These are phyloP conservation scores for Chaenocephalus aceratus DNA, from an alignment of 2,113 vertebrate genomes.

Conservation along the genomic window DNA sequence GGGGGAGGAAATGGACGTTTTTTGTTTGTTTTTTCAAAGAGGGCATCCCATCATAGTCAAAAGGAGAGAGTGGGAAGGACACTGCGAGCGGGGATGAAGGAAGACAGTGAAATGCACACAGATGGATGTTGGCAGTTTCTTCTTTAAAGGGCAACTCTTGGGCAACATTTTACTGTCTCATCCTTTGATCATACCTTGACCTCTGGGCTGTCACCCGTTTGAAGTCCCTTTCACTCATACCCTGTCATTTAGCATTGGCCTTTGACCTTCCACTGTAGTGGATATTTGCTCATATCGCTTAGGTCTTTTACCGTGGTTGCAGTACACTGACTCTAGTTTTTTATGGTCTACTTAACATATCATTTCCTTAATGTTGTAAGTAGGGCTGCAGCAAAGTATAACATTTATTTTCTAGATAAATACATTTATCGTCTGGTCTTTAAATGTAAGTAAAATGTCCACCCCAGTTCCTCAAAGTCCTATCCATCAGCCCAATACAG, in stretches of 20 bases:
- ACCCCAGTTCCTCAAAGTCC: too few species aligned
- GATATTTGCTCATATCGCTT: not conserved
- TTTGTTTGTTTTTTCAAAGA: slow-evolving; percentile 51
- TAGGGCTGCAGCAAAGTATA: not conserved
- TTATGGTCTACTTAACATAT: not conserved
- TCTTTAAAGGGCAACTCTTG: slow-evolving; percentile 62
- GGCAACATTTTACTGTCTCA: slow-evolving; percentile 56
- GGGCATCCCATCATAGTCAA: slow-evolving; percentile 55
- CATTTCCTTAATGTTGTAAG: not conserved
- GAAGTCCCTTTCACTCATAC: slow-evolving; percentile 37
- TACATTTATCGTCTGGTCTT: too few species aligned
- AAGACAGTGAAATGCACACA: slow-evolving; percentile 60
- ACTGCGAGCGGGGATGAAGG: slow-evolving; percentile 51
- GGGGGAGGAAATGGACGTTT: slow-evolving; percentile 37
- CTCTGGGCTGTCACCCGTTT: too few species aligned
- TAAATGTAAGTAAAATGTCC: too few species aligned
- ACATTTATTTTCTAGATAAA: too few species aligned
- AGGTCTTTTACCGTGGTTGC: not conserved
- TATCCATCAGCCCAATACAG: too few species aligned
- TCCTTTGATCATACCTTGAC: slow-evolving; percentile 59
- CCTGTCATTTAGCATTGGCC: slow-evolving; percentile 21
- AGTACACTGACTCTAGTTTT: not conserved
- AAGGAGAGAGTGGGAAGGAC: slow-evolving; percentile 56
- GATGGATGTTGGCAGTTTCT: slow-evolving; percentile 66
- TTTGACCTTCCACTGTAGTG: slow-evolving; percentile 37